phyloP scores from a whole-genome alignment of 2,888 invertebrate species.

The Luperina testacea region DNA sequence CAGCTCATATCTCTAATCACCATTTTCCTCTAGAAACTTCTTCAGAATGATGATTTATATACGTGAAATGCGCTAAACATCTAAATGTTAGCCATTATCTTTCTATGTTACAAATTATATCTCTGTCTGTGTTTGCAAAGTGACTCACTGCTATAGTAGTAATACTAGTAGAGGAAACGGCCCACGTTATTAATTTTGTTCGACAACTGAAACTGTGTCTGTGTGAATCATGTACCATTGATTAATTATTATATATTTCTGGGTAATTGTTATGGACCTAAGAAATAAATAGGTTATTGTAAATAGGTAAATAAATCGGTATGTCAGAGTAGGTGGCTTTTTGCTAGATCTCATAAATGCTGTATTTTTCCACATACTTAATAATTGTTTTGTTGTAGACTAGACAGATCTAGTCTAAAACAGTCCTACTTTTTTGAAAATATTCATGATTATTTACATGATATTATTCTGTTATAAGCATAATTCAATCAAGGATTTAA shows the following conservation, averaged over 20 bases:
- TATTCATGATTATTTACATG: too few relatives aligned
- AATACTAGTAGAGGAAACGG: background rate
- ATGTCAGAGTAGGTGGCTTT: background rate
- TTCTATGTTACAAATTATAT: constrained; percentile 18
- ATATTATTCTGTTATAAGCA: too few relatives aligned
- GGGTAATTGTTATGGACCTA: background rate
- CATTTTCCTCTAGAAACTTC: constrained; percentile 25
- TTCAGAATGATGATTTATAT: background rate
- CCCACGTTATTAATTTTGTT: background rate
- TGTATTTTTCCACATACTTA: background rate
- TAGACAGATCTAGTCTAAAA: background rate
- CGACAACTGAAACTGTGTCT: background rate
- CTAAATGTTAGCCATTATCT: constrained; percentile 12
- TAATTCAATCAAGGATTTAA: too few relatives aligned
- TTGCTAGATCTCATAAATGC: background rate
- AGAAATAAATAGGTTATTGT: background rate
- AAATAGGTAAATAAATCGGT: too few relatives aligned
- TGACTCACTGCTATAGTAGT: constrained; percentile 28
- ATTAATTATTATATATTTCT: constrained; percentile 5
- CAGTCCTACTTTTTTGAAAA: background rate
- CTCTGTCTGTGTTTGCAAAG: background rate
- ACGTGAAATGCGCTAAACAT: background rate
- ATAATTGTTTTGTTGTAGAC: background rate
- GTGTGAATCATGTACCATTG: constrained; percentile 22
- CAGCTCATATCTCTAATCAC: background rate